Conservation (phyloP, 1,140 invertebrate genomes). For the Polypedilum vanderplanki region DNA sequence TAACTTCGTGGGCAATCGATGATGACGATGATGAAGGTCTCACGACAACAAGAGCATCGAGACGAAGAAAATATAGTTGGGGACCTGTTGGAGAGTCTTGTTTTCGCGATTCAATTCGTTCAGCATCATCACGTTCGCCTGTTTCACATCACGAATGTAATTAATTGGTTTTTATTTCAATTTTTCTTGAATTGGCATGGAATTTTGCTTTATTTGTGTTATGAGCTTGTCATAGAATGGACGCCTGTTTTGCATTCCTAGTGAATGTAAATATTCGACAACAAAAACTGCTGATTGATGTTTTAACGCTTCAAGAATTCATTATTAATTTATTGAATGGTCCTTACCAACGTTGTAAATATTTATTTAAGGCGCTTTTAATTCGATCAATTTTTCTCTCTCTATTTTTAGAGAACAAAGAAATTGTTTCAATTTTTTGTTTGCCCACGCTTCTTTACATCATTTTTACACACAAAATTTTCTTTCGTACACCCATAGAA, state of each 20-base stretch:
- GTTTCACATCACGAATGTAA: slow-evolving; percentile 25
- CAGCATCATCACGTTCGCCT: neutral
- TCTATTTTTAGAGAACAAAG: slow-evolving; percentile 4
- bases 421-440: neutral
- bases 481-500: neutral
- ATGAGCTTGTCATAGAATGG: no score
- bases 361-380: neutral
- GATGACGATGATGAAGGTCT: neutral
- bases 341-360: neutral
- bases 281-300: neutral
- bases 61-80: slow-evolving; percentile 14
- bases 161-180: neutral
- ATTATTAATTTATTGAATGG: neutral
- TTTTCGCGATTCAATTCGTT: slow-evolving; percentile 14
- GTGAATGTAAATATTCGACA: neutral
- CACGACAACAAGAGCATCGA: neutral
- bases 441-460: neutral
- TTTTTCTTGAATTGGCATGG: neutral
- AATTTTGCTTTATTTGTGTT: neutral
- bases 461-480: neutral
- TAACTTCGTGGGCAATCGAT: neutral
- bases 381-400: neutral
- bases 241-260: neutral
- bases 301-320: neutral
- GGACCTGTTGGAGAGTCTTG: neutral